Percentiles rank a stretch among this genome's conserved stretches.
Conservation (phyloP, 2,113 vertebrate species). For the Elanus axillaris region DNA sequence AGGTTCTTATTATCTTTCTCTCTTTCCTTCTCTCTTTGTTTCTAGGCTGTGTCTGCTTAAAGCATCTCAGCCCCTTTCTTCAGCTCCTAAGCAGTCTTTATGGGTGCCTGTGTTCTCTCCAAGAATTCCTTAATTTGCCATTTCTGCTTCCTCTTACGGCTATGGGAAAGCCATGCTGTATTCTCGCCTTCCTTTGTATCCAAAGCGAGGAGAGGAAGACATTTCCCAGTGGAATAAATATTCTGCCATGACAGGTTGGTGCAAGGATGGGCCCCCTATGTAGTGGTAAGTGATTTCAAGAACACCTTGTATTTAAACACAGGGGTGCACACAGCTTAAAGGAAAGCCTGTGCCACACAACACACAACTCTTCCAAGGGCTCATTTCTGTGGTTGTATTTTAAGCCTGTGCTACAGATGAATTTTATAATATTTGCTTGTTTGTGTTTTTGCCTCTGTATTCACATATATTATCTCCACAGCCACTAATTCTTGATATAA, state of each 20-base stretch:
- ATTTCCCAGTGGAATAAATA: not conserved
- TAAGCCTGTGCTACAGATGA: not conserved
- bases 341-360: not conserved
- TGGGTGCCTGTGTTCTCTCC: not conserved
- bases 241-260: not conserved
- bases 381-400: slow-evolving; percentile 15
- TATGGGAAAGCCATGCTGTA: not conserved
- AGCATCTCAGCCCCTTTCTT: not conserved
- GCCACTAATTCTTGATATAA: slow-evolving; percentile 68
- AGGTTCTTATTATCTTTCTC: not conserved
- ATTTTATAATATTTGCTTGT: slow-evolving; percentile 58
- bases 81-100: not conserved
- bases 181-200: not conserved
- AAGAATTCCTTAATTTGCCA: not conserved
- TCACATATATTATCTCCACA: slow-evolving; percentile 58
- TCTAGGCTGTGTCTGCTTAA: not conserved
- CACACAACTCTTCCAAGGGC: not conserved
- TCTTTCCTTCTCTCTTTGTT: not conserved
- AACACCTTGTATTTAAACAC: not conserved
- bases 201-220: not conserved
- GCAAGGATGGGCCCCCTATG: not conserved
- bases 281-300: not conserved
- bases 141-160: not conserved
- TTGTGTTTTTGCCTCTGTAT: slow-evolving; percentile 55
- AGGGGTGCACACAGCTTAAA: not conserved